Conservation (phyloP, 2,113 vertebrate species). For the Taxidea taxus region DNA sequence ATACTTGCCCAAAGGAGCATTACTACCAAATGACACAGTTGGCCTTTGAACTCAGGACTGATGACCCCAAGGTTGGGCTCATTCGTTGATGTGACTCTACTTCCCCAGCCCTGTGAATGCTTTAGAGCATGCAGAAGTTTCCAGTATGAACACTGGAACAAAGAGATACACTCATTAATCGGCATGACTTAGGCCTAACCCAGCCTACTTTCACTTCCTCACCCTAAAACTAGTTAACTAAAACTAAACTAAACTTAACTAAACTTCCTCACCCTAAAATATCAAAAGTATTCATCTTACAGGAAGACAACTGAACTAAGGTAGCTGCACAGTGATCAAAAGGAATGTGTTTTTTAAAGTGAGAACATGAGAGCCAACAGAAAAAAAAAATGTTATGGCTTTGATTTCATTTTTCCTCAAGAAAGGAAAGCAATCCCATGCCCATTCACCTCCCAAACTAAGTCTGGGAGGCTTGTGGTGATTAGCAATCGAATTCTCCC, state of each 20-base stretch:
- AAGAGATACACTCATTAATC: background rate
- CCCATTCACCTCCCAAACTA: background rate
- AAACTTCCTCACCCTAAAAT: background rate
- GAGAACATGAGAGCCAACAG: background rate
- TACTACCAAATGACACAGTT: background rate
- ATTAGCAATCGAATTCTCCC: constrained; percentile 32
- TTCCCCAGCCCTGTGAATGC: background rate
- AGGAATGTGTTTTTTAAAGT: background rate
- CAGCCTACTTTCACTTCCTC: background rate
- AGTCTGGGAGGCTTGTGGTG: background rate
- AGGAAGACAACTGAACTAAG: background rate
- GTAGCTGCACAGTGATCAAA: background rate
- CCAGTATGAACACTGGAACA: background rate
- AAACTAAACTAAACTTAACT: no score
- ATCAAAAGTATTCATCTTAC: background rate
- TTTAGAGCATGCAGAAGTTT: background rate
- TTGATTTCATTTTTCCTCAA: constrained; percentile 20
- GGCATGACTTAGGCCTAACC: background rate
- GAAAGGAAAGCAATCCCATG: background rate
- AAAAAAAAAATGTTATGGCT: background rate
- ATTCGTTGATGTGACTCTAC: background rate
- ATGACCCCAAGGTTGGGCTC: background rate
- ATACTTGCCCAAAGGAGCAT: background rate
- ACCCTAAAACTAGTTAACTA: no score
- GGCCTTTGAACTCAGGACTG: background rate